These are phyloP conservation scores for Luperina testacea DNA, from an alignment of 2,888 invertebrate genomes.

Conservation along the genomic window DNA sequence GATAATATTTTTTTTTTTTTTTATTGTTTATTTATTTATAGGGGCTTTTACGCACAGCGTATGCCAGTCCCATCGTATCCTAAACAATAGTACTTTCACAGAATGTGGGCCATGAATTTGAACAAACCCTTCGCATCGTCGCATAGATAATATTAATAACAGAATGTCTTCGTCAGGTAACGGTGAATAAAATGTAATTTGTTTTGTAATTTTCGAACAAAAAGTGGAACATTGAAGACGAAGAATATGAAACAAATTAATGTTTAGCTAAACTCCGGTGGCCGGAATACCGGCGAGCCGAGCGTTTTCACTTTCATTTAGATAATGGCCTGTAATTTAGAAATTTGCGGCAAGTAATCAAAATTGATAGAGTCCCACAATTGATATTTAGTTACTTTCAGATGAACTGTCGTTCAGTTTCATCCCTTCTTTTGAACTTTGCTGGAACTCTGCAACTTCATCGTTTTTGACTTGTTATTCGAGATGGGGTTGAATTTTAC, in stretches of 20 bases:
- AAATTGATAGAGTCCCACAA: conserved; percentile 78
- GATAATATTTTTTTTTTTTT: too few relatives aligned
- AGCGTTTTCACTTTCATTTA: conserved; percentile 78
- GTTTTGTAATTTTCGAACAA: conserved; percentile 65
- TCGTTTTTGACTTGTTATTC: conserved; percentile 58
- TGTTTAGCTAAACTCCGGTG: conserved; percentile 33
- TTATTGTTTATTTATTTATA: too few relatives aligned
- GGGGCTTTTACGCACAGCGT: too few relatives aligned
- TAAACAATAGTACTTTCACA: too few relatives aligned
- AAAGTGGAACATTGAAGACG: conserved; percentile 53
- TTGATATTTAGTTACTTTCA: conserved; percentile 73
- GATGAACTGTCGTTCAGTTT: conserved; percentile 57
- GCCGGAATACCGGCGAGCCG: conserved; percentile 54
- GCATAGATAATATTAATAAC: too few relatives aligned
- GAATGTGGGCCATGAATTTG: too few relatives aligned
- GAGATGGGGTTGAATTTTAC: conserved; percentile 53
- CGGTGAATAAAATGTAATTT: conserved; percentile 64
- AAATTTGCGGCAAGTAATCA: conserved; percentile 80
- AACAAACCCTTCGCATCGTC: too few relatives aligned
- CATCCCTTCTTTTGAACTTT: conserved; percentile 46
- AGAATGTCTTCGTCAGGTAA: conserved; percentile 63
- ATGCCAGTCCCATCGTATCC: too few relatives aligned
- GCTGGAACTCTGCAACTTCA: conserved; percentile 48
- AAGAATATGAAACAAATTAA: conserved; percentile 68
- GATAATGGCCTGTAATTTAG: conserved; percentile 79